Evolutionary conservation across 2,797 vertebrate species (phyloP), one percentile per base, ranked within the genome.

Genomic region (Eospalax fontanierii): DNA sequence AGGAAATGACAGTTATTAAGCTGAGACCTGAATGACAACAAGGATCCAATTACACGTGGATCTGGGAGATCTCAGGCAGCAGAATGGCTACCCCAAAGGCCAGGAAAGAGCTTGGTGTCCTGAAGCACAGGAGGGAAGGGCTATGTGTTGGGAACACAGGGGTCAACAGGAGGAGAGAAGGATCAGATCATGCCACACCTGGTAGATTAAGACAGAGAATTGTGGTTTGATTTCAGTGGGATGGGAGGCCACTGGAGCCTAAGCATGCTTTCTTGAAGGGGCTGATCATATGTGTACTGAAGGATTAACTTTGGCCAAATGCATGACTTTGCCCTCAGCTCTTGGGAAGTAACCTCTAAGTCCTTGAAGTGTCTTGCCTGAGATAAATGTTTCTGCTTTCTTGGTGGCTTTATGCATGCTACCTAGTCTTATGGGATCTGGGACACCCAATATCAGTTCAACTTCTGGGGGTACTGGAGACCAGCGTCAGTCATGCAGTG

Each of bases 1-100:
- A 91, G 91, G 89, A 84, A 61, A 93, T 46, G 88, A 63, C 24
- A 75, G 87, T 89, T 75, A 89, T 84, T 80, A 87, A 89, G 65
- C 75, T 83, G 93, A 93, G 93, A 61, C 65, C 61, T 19, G 28
- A 74, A 87, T 40, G 80, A 65, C 75, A 93, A 90, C 79, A 57
- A 73, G 26, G 75, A 82, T 76, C 70, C n/a, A 81, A 40, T 91
- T 79, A 76, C 2, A 19, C 21, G 12, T 11, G 22, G 74, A 4
- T 11, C 75, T 74, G 50, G 78, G 71, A 88, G 71, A 87, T 61
- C 93, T 83, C 10, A 30, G 71, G 61, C 26, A 30, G 80, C 16
- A n/a, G 66, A 35, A 33, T 15, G 22, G 57, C 63, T 9, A 43
- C 46, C 38, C 16, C 70, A 65, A 76, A 65, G 57, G 80, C 50